Evolutionary conservation across 2,888 invertebrate genomes (phyloP).

Genomic region (Hydrotaea diabolus): DNA sequence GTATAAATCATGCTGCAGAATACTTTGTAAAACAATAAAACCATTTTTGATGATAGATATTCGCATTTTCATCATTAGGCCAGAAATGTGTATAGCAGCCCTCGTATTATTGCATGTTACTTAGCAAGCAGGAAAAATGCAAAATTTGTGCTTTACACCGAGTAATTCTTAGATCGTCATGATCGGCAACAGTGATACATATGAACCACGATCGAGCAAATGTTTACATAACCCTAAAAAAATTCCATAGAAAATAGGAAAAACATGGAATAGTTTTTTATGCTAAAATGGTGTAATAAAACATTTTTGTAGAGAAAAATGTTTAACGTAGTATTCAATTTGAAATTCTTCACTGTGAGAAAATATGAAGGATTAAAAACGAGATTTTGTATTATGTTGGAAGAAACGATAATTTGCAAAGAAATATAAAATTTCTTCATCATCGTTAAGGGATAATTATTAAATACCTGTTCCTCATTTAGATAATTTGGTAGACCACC

Average conservation of each 20-base stretch:
- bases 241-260: neutral
- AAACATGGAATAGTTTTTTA: neutral
- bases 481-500: slow-evolving; percentile 99
- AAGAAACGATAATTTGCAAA: neutral
- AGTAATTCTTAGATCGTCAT: too few species aligned
- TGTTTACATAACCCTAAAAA: too few species aligned
- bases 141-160: too few species aligned
- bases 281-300: neutral
- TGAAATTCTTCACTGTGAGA: slow-evolving; percentile 5
- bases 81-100: too few species aligned
- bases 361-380: slow-evolving; percentile 20
- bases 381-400: neutral
- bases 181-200: too few species aligned
- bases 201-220: too few species aligned
- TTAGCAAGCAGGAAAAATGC: too few species aligned
- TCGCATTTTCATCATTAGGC: too few species aligned
- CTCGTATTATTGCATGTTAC: too few species aligned
- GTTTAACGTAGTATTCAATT: neutral
- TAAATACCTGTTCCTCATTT: slow-evolving; percentile 97
- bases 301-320: slow-evolving; percentile 27
- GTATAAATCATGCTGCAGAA: too few species aligned
- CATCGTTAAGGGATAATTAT: neutral
- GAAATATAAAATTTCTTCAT: neutral
- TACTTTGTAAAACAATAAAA: too few species aligned
- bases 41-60: too few species aligned